A percentile compares a stretch with the other conserved stretches of the same genome.
Conservation (phyloP, 2,888 invertebrate genomes). For the Rhodophaea formosa region DNA sequence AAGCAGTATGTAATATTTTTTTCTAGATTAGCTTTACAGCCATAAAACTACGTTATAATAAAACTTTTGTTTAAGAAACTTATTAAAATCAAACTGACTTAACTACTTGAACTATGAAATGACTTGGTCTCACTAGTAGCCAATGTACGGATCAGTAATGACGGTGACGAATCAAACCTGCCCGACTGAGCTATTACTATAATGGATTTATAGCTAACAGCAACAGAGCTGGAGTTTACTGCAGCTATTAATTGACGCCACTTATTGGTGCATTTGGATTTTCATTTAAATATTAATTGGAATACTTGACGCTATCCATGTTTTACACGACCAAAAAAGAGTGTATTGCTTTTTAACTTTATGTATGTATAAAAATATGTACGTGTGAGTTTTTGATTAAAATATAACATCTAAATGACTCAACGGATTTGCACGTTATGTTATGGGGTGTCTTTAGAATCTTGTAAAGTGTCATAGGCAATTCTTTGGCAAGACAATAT, state of each 20-base stretch:
- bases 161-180: constrained; percentile 66
- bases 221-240: constrained; percentile 57
- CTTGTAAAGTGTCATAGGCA: no score
- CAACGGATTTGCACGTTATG: no score
- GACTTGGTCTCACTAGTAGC: constrained; percentile 52
- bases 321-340: no score
- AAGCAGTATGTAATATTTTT: no score
- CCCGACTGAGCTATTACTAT: constrained; percentile 60
- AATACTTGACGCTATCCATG: background rate
- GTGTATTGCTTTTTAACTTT: no score
- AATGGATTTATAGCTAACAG: constrained; percentile 68
- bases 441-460: no score
- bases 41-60: no score
- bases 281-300: constrained; percentile 2
- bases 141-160: constrained; percentile 54
- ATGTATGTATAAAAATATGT: no score
- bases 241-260: constrained; percentile 44
- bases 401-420: no score
- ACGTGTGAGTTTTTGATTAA: no score
- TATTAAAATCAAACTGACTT: background rate
- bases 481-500: no score
- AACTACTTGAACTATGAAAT: constrained; percentile 20
- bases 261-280: constrained; percentile 20
- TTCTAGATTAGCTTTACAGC: no score
- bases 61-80: background rate